Base-by-base conservation (phyloP, 1,140 invertebrate genomes). In the Magallana angulata region DNA sequence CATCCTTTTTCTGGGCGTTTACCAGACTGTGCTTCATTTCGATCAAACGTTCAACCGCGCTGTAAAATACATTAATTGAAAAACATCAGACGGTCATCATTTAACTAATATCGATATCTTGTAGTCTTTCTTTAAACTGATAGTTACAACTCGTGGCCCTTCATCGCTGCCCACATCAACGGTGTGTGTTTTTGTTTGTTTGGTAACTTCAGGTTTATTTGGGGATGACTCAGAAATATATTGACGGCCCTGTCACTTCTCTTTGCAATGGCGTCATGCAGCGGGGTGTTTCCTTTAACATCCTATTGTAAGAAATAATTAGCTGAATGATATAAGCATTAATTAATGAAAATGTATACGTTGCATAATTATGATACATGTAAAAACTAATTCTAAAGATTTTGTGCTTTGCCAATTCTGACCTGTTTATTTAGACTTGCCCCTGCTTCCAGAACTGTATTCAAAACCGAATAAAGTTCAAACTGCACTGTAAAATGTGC, bases 191-290 rank as follows among this genome's bases (percentile, higher is more conserved):
- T 90, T 80, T 89, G 90, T 58, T 89, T 90, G 83, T 93, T 92
- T 0, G 36, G 4, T 16, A 91, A 11, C 48, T 71, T 88, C 3
- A 90, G 76, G 82, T 92, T 90, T 58, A 90, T 89, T 11, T 88
- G 62, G 12, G 84, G 82, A 14, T 88, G 85, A 48, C 80, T 85
- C 7, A 90, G n/a, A 30, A 93, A 80, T 57, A 92, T 83, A 5
- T 87, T 83, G 1, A 91, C 89, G 11, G 87, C 89, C 16, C 89
- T 85, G 7, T 87, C 83, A 71, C 85, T 87, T 48, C 88, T 82
- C n/a, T 84, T 90, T 16, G 68, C n/a, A n/a, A 93, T 90, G 14
- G 92, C 92, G 56, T 92, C 91, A 71, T 92, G 91, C 5, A 93
- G 87, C 30, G 91, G 86, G 4, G 92, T 93, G 80, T 93, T 92